These are phyloP conservation scores for Didymodactylos carnosus DNA, from an alignment of 2,888 invertebrate genomes.

Conservation along the genomic window DNA sequence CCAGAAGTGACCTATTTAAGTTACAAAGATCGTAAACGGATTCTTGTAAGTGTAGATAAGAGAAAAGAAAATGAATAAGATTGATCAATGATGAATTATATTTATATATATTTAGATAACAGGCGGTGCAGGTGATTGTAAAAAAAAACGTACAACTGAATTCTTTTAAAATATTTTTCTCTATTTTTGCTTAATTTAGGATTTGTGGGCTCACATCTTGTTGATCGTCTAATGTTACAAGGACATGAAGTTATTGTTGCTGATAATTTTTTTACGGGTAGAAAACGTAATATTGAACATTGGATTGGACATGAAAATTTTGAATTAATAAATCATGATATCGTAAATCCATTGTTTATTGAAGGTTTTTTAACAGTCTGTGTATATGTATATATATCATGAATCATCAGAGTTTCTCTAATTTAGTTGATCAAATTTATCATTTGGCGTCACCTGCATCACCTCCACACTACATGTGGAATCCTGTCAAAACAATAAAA, in stretches of 20 bases:
- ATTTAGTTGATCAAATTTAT: constrained; percentile 56
- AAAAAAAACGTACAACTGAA: no score
- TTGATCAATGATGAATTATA: neutral
- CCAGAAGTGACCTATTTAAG: constrained; percentile 76
- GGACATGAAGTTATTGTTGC: constrained; percentile 88
- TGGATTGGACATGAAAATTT: constrained; percentile 98
- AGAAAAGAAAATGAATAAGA: neutral
- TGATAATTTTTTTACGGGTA: constrained; percentile 92
- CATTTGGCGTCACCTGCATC: constrained; percentile 96
- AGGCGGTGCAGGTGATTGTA: neutral
- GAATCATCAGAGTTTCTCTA: no score
- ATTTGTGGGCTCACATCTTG: constrained; percentile 94
- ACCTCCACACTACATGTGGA: constrained; percentile 97
- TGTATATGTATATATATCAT: no score
- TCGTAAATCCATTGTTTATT: constrained; percentile 83
- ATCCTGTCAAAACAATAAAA: constrained; percentile 96
- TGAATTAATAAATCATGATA: constrained; percentile 91
- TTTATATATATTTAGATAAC: neutral
- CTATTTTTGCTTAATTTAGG: no score
- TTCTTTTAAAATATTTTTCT: no score
- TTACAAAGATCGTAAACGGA: constrained; percentile 71
- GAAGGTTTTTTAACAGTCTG: no score
- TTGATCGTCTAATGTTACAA: constrained; percentile 75
- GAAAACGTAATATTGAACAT: constrained; percentile 85
- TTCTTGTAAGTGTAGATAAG: constrained; percentile 53